Base-by-base conservation (phyloP, 2,888 invertebrate genomes). In the Caprella mutica region DNA sequence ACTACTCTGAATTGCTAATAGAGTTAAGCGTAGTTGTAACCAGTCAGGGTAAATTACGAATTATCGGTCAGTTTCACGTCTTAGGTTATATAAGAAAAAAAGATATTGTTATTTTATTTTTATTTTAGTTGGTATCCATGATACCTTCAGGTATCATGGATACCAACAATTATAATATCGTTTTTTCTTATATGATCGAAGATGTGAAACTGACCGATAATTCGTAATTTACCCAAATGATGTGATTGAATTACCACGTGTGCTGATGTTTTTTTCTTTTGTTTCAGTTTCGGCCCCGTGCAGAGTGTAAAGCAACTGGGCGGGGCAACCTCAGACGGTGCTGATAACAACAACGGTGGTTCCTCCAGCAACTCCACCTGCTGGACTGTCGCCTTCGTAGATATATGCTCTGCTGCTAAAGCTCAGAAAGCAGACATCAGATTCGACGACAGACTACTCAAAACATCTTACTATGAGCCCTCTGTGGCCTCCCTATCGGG, bases 401-500 rank as follows among this genome's bases (percentile, higher is more conserved):
- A 93, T 80, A 91, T 92, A 79, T 89, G 88, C 78, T 90, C 90
- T 72, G 92, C 92, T 73, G 84, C 89, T 73, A 92, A 91, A 78
- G 88, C 92, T 69, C 88, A 90, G 77, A 85, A 85, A 75, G 83
- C 83, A 71, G 89, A 90, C 75, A 88, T 90, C 77, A 84, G 84
- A 73, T 75, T 91, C 76, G 89, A 89, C 74, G 89, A 88, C 72
- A 79, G 86, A 72, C 81, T 84, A 71, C 82, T 88, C 76, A 85
- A 85, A 74, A 90, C 87, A 71, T 87, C 88, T 76, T 91, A 90
- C 78, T 88, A 89, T 78, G 89, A 90, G 76, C 89, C 89, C 70
- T 80, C 82, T 70, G 65, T 67, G 17, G 65, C 68, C 39, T 65
- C 67, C 43, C 58, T 64, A 21, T 52, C 57, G 52, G 57, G 54